phyloP scores from a whole-genome alignment of 2,797 vertebrate species.

The Pangasius macronema region DNA sequence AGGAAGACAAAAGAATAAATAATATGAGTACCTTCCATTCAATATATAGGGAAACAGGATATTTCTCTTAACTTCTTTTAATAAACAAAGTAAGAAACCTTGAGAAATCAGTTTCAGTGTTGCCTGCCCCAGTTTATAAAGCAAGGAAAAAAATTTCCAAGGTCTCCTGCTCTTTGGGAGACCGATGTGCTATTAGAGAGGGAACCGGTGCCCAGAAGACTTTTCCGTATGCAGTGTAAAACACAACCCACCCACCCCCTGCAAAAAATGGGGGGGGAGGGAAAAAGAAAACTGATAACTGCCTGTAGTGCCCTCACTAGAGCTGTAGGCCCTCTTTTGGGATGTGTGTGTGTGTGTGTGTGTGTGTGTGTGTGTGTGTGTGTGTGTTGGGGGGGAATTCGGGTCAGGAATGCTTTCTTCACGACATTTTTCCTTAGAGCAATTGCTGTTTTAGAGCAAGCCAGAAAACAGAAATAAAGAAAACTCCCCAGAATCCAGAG shows the following conservation, averaged over 20 bases:
- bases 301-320: conserved; percentile 66
- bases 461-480: conserved; percentile 19
- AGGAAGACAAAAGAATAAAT: conserved; percentile 65
- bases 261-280: conserved; percentile 40
- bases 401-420: conserved; percentile 62
- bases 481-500: conserved; percentile 63
- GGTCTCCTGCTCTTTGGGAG: conserved; percentile 53
- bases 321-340: conserved; percentile 63
- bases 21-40: conserved; percentile 66
- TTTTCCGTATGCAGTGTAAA: conserved; percentile 61
- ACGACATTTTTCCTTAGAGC: conserved; percentile 63
- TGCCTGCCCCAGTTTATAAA: conserved; percentile 57
- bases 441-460: conserved; percentile 58
- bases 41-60: conserved; percentile 56
- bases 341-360: too few species aligned
- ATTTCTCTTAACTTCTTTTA: conserved; percentile 52
- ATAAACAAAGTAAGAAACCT: conserved; percentile 64
- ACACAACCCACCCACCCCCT: conserved; percentile 54
- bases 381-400: conserved; percentile 42
- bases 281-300: conserved; percentile 44
- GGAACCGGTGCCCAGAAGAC: conserved; percentile 45
- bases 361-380: too few species aligned
- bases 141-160: conserved; percentile 52
- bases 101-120: conserved; percentile 56
- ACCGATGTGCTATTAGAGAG: conserved; percentile 63